Percentiles rank a stretch among this genome's conserved stretches.
Evolutionary conservation across 1,140 invertebrate genomes (phyloP).

Genomic region (Pentalonia nigronervosa): DNA sequence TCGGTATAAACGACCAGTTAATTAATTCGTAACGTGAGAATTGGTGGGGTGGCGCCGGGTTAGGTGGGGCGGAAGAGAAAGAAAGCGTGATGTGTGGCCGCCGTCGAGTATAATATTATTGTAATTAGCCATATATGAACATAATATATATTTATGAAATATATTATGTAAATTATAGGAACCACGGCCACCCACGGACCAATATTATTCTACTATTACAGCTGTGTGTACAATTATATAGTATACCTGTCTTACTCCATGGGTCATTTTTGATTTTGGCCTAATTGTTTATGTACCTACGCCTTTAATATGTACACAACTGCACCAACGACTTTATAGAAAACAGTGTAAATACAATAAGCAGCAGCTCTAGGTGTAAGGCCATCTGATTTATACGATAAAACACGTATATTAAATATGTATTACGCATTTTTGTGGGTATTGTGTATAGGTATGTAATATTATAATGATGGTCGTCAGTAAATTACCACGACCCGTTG

Average conservation of each 20-base stretch:
- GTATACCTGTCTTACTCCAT: background rate
- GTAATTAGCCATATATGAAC: slow-evolving; percentile 43
- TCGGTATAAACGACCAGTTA: background rate
- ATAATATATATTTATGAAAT: background rate
- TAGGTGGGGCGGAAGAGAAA: background rate
- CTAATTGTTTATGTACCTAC: background rate
- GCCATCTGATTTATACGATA: no score
- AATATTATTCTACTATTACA: background rate
- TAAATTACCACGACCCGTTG: background rate
- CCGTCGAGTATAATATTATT: slow-evolving; percentile 41
- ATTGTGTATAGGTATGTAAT: background rate
- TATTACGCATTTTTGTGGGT: no score
- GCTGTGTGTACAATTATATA: background rate
- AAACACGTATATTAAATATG: no score
- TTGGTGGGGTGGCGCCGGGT: background rate
- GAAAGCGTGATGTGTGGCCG: slow-evolving; percentile 51
- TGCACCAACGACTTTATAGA: no score
- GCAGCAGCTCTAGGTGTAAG: no score
- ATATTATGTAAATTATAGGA: background rate
- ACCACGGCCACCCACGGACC: slow-evolving; percentile 49
- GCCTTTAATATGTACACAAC: background rate
- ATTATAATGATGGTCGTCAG: background rate
- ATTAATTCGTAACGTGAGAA: background rate
- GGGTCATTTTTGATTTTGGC: slow-evolving; percentile 11
- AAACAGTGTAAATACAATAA: background rate